Conservation (phyloP, 2,797 vertebrate genomes). For the Lateolabrax maculatus region DNA sequence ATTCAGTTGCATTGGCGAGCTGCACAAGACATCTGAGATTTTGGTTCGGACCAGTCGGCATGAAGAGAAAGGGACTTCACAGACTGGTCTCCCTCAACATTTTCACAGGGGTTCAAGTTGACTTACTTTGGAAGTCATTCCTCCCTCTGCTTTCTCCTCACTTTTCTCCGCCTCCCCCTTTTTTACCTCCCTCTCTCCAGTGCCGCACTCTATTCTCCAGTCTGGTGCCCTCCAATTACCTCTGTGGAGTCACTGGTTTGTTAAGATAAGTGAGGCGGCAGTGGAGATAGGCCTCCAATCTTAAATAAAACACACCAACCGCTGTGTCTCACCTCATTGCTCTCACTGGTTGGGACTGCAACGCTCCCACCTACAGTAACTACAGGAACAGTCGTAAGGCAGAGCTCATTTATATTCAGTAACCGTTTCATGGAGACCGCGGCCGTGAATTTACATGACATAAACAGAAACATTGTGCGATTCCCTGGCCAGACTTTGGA, state of each 20-base stretch:
- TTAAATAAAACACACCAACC: constrained; percentile 81
- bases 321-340: constrained; percentile 79
- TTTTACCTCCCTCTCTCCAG: constrained; percentile 56
- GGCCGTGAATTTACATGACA: constrained; percentile 64
- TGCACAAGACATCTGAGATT: constrained; percentile 27
- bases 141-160: constrained; percentile 40
- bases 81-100: constrained; percentile 30
- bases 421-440: constrained; percentile 57
- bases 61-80: constrained; percentile 36
- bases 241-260: constrained; percentile 81
- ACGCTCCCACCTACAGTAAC: constrained; percentile 59
- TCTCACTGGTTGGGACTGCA: constrained; percentile 58
- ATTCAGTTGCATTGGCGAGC: constrained; percentile 1
- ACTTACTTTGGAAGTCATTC: constrained; percentile 60
- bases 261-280: constrained; percentile 83
- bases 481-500: constrained; percentile 53
- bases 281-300: constrained; percentile 79
- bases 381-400: constrained; percentile 48
- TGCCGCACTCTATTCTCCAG: constrained; percentile 76
- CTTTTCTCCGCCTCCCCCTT: constrained; percentile 23
- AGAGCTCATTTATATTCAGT: constrained; percentile 66
- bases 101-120: constrained; percentile 56
- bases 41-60: neutral
- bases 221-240: constrained; percentile 83
- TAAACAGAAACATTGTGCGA: constrained; percentile 43